These are phyloP conservation scores for Drosophila demipolita DNA, from an alignment of 2,888 invertebrate genomes.

Conservation along the genomic window DNA sequence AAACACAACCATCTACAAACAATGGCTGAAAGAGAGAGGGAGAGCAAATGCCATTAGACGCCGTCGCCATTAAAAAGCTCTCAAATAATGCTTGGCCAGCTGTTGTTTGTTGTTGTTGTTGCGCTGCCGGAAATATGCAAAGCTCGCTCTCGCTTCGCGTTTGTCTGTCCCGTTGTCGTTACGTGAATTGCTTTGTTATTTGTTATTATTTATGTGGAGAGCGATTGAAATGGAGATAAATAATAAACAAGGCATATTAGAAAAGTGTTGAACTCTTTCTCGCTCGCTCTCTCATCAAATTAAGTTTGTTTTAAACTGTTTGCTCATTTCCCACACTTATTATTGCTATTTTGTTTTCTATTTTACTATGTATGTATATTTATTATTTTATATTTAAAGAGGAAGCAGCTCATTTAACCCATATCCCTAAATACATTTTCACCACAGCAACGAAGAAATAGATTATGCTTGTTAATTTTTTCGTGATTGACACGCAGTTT, in stretches of 20 bases:
- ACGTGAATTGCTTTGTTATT: conserved; percentile 69
- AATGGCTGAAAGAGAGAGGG: not conserved
- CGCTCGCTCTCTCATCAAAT: conserved; percentile 1
- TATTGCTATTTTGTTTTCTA: conserved; percentile 1
- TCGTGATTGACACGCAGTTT: conserved; percentile 48
- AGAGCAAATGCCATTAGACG: conserved; percentile 39
- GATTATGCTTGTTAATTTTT: conserved; percentile 25
- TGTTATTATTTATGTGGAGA: conserved; percentile 50
- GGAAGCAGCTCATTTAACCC: conserved; percentile 71
- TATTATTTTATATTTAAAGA: conserved; percentile 63
- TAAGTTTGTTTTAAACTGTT: conserved; percentile 16
- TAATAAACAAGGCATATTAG: conserved; percentile 48
- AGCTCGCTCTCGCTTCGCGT: conserved; percentile 41
- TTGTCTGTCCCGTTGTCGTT: conserved; percentile 41
- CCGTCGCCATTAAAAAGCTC: conserved; percentile 63
- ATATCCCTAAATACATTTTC: conserved; percentile 36
- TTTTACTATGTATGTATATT: conserved; percentile 22
- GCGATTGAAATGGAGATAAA: conserved; percentile 41
- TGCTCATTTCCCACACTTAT: conserved; percentile 31
- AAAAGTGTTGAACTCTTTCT: conserved; percentile 25
- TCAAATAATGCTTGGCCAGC: conserved; percentile 73
- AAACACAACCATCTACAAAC: conserved; percentile 10
- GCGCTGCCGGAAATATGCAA: conserved; percentile 74
- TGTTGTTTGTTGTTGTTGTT: conserved; percentile 45
- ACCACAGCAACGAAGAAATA: conserved; percentile 24